These are phyloP conservation scores for Parochlus steinenii DNA, from an alignment of 2,888 invertebrate species.

Conservation along the genomic window DNA sequence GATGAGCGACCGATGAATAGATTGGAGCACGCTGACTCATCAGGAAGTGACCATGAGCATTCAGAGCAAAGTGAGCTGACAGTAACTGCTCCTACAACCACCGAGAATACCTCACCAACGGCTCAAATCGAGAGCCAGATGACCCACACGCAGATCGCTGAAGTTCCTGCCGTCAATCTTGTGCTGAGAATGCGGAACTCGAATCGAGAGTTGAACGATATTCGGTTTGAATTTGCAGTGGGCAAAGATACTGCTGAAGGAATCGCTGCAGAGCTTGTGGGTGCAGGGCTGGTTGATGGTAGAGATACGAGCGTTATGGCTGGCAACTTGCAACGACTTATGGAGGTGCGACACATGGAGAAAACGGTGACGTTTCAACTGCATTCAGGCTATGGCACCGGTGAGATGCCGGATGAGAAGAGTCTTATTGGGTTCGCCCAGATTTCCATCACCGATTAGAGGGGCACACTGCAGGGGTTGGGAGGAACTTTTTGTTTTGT, in stretches of 20 bases:
- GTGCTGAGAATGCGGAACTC: slow-evolving; percentile 84
- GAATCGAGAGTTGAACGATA: slow-evolving; percentile 86
- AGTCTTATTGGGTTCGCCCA: slow-evolving; percentile 94
- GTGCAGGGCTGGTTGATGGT: slow-evolving; percentile 85
- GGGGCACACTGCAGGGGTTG: slow-evolving; percentile 6
- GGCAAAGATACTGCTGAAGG: slow-evolving; percentile 84
- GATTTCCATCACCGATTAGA: slow-evolving; percentile 80
- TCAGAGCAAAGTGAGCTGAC: slow-evolving; percentile 30
- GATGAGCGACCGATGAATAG: slow-evolving; percentile 43
- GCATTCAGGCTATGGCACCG: slow-evolving; percentile 47
- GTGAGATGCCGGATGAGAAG: slow-evolving; percentile 83
- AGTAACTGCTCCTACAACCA: slow-evolving; percentile 31
- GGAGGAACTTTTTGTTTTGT: slow-evolving; percentile 7
- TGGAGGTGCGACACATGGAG: slow-evolving; percentile 49
- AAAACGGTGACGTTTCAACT: slow-evolving; percentile 79
- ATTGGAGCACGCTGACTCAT: slow-evolving; percentile 39
- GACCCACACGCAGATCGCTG: slow-evolving; percentile 17
- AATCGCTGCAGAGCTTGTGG: slow-evolving; percentile 84
- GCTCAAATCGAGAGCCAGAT: slow-evolving; percentile 21
- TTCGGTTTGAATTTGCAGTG: slow-evolving; percentile 87
- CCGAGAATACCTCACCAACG: slow-evolving; percentile 29
- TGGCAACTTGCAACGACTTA: slow-evolving; percentile 76
- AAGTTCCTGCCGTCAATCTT: slow-evolving; percentile 49
- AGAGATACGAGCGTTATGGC: slow-evolving; percentile 87
- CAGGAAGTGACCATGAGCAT: slow-evolving; percentile 36